phyloP scores from a whole-genome alignment of 2,113 vertebrate species.

The Jaculus jaculus region DNA sequence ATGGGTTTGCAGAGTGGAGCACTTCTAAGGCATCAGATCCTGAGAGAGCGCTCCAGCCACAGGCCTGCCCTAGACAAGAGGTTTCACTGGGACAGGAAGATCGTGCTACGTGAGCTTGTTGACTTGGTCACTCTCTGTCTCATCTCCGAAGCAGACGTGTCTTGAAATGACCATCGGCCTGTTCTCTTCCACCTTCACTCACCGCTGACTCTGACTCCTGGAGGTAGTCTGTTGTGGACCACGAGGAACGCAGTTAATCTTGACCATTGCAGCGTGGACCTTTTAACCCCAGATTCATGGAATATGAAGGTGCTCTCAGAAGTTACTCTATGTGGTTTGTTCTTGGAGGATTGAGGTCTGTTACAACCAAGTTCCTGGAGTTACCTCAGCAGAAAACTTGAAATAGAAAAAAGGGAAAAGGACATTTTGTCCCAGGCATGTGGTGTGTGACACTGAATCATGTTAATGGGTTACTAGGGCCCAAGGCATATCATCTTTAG shows the following conservation, averaged over 20 bases:
- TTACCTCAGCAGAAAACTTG: background rate
- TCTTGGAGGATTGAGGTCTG: background rate
- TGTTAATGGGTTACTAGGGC: background rate
- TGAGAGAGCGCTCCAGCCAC: background rate
- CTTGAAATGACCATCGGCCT: background rate
- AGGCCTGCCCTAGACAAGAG: background rate
- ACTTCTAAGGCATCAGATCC: background rate
- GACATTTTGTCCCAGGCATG: too few species aligned
- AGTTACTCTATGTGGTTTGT: background rate
- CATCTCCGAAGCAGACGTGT: background rate
- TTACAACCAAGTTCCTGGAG: background rate
- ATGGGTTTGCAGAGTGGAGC: background rate
- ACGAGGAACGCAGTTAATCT: background rate
- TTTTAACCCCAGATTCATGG: background rate
- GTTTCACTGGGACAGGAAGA: background rate
- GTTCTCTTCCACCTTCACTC: background rate
- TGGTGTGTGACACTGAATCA: background rate
- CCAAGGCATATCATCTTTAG: background rate
- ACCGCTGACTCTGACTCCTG: background rate
- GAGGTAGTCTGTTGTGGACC: background rate
- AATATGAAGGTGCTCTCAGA: background rate
- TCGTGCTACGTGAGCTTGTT: rapidly evolving
- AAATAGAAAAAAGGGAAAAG: too few species aligned
- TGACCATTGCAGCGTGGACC: background rate
- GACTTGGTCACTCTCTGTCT: background rate